phyloP scores from a whole-genome alignment of 2,113 vertebrate species.

The Anseranas semipalmata region DNA sequence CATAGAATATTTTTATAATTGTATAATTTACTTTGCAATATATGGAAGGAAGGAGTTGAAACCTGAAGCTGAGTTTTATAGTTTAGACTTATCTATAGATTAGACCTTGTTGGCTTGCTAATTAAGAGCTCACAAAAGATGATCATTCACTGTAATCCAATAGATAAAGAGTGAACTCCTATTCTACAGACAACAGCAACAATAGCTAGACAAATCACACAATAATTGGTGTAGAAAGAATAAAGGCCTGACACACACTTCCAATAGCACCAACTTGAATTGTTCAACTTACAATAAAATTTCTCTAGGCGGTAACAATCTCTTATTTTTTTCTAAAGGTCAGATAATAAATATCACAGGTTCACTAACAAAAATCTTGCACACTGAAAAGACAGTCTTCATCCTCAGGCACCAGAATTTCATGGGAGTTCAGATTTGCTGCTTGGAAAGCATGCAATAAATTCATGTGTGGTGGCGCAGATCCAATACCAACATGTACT shows the following conservation, averaged over 20 bases:
- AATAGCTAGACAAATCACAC: not conserved
- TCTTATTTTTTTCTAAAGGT: not conserved
- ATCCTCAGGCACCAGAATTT: not conserved
- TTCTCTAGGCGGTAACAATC: not conserved
- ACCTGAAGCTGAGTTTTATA: not conserved
- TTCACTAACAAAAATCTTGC: not conserved
- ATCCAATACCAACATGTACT: fast-evolving
- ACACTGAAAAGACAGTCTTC: not conserved
- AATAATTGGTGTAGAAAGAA: not conserved
- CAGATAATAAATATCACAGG: not conserved
- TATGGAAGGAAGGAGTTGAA: not conserved
- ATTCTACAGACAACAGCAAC: not conserved
- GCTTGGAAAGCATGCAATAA: not conserved
- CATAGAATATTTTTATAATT: not conserved
- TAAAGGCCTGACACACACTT: not conserved
- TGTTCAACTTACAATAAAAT: not conserved
- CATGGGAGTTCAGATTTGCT: not conserved
- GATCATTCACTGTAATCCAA: not conserved
- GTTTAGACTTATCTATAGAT: not conserved
- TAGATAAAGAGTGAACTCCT: not conserved
- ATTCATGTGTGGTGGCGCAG: not conserved
- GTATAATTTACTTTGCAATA: not conserved
- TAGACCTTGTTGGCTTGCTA: not conserved
- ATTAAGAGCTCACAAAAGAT: not conserved
- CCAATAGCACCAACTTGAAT: not conserved